Evolutionary conservation across 1,140 invertebrate genomes (phyloP).

Genomic region (Argopecten irradians): DNA sequence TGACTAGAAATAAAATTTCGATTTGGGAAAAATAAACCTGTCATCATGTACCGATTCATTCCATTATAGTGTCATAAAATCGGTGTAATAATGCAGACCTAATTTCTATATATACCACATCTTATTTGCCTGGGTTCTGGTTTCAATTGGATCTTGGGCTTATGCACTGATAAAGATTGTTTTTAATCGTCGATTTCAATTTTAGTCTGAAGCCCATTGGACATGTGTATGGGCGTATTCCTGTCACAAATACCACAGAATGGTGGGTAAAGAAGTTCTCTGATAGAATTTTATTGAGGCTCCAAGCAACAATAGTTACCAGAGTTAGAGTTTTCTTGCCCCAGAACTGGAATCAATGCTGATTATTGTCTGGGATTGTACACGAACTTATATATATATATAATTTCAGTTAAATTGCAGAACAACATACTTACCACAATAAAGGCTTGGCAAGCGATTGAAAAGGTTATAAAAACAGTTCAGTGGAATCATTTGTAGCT

Average conservation of each 20-base stretch:
- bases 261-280: not conserved
- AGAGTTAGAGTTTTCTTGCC: not conserved
- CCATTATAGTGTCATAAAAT: not conserved
- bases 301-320: not conserved
- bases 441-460: not conserved
- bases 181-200: not conserved
- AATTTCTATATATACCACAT: not conserved
- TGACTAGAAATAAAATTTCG: not conserved
- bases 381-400: too few relatives aligned
- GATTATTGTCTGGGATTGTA: not conserved
- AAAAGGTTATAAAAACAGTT: not conserved
- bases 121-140: not conserved
- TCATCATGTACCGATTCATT: not conserved
- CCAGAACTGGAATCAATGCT: not conserved
- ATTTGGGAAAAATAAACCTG: constrained; percentile 17
- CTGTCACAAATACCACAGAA: not conserved
- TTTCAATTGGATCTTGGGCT: not conserved
- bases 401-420: not conserved
- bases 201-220: not conserved
- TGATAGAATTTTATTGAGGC: not conserved
- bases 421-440: not conserved
- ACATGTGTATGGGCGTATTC: not conserved
- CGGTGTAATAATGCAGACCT: not conserved
- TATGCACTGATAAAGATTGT: not conserved
- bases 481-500: not conserved